phyloP scores from a whole-genome alignment of 1,140 invertebrate genomes.

The Atta colombica region DNA sequence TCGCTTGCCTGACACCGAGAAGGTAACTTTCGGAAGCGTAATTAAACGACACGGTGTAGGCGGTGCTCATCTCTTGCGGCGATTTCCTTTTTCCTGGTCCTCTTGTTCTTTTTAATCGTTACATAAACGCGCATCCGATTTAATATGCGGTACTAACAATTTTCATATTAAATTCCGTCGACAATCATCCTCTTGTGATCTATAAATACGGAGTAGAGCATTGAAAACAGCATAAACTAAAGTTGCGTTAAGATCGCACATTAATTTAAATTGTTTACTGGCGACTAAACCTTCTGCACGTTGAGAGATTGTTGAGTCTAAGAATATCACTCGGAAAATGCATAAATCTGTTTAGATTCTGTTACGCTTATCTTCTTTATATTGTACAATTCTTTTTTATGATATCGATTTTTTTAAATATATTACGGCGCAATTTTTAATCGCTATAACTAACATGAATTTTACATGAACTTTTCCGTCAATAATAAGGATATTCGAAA shows the following conservation, averaged over 20 bases:
- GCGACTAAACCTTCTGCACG: not conserved
- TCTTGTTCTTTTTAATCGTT: not conserved
- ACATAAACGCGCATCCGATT: not conserved
- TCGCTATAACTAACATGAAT: no score
- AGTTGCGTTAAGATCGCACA: conserved; percentile 67
- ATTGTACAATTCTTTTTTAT: not conserved
- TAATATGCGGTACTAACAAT: conserved; percentile 14
- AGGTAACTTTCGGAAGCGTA: conserved; percentile 65
- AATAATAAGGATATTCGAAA: no score
- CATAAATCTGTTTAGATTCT: not conserved
- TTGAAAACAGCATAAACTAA: conserved; percentile 72
- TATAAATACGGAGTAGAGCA: conserved; percentile 70
- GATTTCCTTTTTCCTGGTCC: conserved; percentile 12
- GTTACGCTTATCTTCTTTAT: not conserved
- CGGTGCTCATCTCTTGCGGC: not conserved
- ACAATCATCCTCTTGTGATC: no score
- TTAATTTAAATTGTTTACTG: conserved; percentile 76
- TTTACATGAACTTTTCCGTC: no score
- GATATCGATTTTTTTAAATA: no score
- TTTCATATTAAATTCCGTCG: conserved; percentile 37
- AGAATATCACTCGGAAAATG: not conserved
- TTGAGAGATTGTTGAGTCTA: conserved; percentile 13
- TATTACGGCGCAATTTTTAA: no score
- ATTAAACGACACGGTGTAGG: conserved; percentile 62
- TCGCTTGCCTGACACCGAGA: conserved; percentile 6